These are phyloP conservation scores for Silurus meridionalis DNA, from an alignment of 2,113 vertebrate species.

Conservation along the genomic window DNA sequence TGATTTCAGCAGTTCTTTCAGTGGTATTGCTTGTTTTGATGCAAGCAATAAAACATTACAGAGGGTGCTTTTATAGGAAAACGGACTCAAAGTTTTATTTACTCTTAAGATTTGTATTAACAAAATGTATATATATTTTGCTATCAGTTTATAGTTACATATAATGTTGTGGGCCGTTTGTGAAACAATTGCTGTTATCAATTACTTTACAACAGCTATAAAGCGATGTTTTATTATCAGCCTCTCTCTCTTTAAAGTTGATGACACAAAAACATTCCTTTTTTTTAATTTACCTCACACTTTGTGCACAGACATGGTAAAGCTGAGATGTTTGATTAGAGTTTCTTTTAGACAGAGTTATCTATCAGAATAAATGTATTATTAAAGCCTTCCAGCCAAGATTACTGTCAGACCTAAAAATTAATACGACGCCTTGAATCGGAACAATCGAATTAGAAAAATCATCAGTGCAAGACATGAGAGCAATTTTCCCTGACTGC, in stretches of 20 bases:
- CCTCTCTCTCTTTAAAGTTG: not conserved
- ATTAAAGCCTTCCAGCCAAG: not conserved
- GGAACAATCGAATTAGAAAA: not conserved
- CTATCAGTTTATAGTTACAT: not conserved
- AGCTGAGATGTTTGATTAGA: not conserved
- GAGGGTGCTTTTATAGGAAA: not conserved
- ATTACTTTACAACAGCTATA: not conserved
- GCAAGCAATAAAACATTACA: not conserved
- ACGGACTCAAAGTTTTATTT: not conserved
- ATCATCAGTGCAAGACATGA: not conserved
- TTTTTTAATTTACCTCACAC: too few species aligned
- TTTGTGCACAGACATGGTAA: not conserved
- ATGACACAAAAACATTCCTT: not conserved
- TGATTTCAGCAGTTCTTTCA: not conserved
- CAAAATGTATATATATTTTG: not conserved
- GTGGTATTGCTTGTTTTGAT: not conserved
- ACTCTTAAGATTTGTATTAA: not conserved
- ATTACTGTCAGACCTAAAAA: not conserved
- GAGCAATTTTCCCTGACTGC: not conserved
- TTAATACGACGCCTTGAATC: not conserved
- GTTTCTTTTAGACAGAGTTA: not conserved
- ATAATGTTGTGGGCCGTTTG: not conserved
- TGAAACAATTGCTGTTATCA: not conserved
- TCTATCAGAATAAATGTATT: not conserved
- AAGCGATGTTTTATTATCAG: too few species aligned